These are phyloP conservation scores for Coendou prehensilis DNA, from an alignment of 2,797 vertebrate species.

Conservation along the genomic window DNA sequence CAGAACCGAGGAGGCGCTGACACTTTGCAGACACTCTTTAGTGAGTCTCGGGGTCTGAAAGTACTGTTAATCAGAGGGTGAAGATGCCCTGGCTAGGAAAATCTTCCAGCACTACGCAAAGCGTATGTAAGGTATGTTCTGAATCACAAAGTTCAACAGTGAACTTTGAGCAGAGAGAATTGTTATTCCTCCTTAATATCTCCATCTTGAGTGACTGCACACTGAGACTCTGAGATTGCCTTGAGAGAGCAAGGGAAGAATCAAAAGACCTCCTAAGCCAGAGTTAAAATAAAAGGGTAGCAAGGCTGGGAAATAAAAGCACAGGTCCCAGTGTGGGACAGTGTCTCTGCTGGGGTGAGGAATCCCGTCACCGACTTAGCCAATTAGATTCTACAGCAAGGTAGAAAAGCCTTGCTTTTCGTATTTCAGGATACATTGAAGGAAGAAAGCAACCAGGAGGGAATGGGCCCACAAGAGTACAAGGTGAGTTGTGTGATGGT, in stretches of 20 bases:
- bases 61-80: background rate
- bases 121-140: background rate
- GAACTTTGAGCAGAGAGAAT: background rate
- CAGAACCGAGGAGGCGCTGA: background rate
- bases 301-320: slow-evolving; percentile 12
- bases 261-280: background rate
- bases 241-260: slow-evolving; percentile 3
- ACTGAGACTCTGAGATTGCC: background rate
- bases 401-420: slow-evolving; percentile 55
- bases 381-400: background rate
- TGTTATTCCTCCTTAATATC: background rate
- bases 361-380: slow-evolving; percentile 25
- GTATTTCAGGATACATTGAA: slow-evolving; percentile 4
- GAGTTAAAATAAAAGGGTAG: background rate
- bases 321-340: slow-evolving; percentile 71
- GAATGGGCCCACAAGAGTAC: background rate
- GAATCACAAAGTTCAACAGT: background rate
- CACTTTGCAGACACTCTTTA: background rate
- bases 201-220: slow-evolving; percentile 7
- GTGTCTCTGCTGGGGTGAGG: background rate
- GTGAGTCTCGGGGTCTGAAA: slow-evolving; percentile 10
- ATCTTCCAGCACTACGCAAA: background rate
- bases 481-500: slow-evolving; percentile 55
- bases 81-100: slow-evolving; percentile 9
- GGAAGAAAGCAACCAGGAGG: slow-evolving; percentile 17